Base-by-base conservation (phyloP, 1,140 invertebrate genomes). In the Drosophila orosa region DNA sequence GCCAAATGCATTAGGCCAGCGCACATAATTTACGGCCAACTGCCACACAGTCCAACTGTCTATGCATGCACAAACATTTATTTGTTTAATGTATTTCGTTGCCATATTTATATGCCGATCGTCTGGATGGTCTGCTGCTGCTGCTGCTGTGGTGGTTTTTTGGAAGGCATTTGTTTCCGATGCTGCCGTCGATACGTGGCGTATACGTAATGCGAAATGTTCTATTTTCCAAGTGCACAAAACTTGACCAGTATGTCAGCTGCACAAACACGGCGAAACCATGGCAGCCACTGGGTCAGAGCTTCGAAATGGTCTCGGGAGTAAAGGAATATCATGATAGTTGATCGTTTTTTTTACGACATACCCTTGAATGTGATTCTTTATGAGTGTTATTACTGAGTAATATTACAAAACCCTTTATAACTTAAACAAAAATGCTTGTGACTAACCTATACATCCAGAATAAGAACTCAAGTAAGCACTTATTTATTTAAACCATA, bases 1-100 rank as follows among this genome's bases (percentile, higher is more conserved):
- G 83, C 60, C 83, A 83, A 87, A 87, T 89, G 72, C 83, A 87
- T 87, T 87, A 87, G 83, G 84, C 75, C 79, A 83, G 45, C 19
- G 40, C 37, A 50, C 47, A 76, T 86, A 86, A 86, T 87, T 86
- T 87, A 86, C 71, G 79, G 62, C 65, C 68, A 39, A 37, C 60
- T 57, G 56, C 54, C 47, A 60, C 27, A 29, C 29, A 39, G 40
- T 27, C 54, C 35, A 6, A 71, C 44, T 73, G 40, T 57, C 66
- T 50, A 55, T 52, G 44, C 39, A 47, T 48, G 27, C 24, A 25
- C 69, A 63, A 74, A 63, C 65, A 56, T 83, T 48, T 84, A 76
- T 83, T 80, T 78, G 68, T 66, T 77, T 62, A 77, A 80, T 50
- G 74, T 44, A 73, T 80, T 84, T 71, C 33, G 22, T 44, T 27